These are phyloP conservation scores for Telmatherina bonti DNA, from an alignment of 2,797 vertebrate species.

Conservation along the genomic window DNA sequence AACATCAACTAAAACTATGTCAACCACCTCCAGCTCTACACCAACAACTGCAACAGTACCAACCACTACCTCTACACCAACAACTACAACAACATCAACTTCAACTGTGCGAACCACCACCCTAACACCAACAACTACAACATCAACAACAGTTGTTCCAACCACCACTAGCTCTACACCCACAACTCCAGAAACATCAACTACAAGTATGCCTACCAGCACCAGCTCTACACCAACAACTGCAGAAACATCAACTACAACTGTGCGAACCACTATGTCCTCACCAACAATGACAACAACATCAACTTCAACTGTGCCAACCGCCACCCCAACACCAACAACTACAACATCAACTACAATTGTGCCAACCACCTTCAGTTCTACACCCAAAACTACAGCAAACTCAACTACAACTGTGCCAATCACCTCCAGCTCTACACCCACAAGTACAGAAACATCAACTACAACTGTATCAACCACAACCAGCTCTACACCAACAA, in stretches of 20 bases:
- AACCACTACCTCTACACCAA: too few relatives aligned
- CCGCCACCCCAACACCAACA: background rate
- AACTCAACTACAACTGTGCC: background rate
- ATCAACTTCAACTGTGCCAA: background rate
- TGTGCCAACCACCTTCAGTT: too few relatives aligned
- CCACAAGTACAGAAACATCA: background rate
- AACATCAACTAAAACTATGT: too few relatives aligned
- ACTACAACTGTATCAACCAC: background rate
- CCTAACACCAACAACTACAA: too few relatives aligned
- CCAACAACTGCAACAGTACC: accelerated
- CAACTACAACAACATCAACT: too few relatives aligned
- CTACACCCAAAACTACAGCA: background rate
- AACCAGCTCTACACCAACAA: background rate
- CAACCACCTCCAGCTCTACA: too few relatives aligned
- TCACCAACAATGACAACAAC: conserved; percentile 5
- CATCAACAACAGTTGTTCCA: too few relatives aligned
- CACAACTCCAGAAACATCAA: too few relatives aligned
- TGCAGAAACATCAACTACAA: background rate
- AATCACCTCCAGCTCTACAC: background rate
- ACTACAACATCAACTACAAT: too few relatives aligned
- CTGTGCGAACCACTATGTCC: accelerated
- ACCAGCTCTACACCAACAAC: background rate
- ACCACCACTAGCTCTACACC: too few relatives aligned
- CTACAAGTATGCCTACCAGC: too few relatives aligned
- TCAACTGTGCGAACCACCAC: too few relatives aligned